These are phyloP conservation scores for Lethocerus indicus DNA, from an alignment of 1,140 invertebrate genomes.

Conservation along the genomic window DNA sequence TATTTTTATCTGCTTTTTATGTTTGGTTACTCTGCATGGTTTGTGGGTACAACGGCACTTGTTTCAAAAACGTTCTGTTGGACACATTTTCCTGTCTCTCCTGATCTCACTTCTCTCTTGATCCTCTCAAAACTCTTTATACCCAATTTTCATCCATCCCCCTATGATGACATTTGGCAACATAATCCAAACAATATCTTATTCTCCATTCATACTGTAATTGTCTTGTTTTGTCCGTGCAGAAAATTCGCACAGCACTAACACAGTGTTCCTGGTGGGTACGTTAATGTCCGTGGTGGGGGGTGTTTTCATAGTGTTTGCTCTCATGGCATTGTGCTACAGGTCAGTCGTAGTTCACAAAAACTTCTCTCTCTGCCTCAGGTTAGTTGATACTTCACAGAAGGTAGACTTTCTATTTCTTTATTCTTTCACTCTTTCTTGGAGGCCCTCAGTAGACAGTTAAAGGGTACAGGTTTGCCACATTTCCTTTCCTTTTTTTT, in stretches of 20 bases:
- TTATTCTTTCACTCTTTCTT: no score
- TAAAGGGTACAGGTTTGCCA: no score
- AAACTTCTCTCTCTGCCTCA: conserved; percentile 92
- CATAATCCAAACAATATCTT: conserved; percentile 1
- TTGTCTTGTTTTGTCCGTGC: conserved; percentile 20
- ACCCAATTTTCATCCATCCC: conserved; percentile 17
- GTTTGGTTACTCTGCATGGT: no score
- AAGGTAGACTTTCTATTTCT: no score
- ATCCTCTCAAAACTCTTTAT: conserved; percentile 27
- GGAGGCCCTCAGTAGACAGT: no score
- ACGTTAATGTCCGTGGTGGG: conserved; percentile 96
- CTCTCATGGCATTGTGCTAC: conserved; percentile 96
- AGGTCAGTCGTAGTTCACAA: conserved; percentile 96
- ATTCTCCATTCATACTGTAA: background rate
- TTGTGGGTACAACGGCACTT: no score
- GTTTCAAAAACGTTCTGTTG: no score
- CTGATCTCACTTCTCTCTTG: conserved; percentile 24
- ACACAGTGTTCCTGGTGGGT: conserved; percentile 90
- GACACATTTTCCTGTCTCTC: no score
- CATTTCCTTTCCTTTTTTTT: no score
- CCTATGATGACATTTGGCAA: conserved; percentile 1
- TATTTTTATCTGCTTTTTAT: no score
- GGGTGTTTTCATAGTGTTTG: conserved; percentile 95
- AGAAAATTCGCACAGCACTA: conserved; percentile 88
- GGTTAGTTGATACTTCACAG: conserved; percentile 61